A percentile compares a stretch with the other conserved stretches of the same genome.
Evolutionary conservation across 2,113 vertebrate species (phyloP).

Genomic region (Ciconia maguari): DNA sequence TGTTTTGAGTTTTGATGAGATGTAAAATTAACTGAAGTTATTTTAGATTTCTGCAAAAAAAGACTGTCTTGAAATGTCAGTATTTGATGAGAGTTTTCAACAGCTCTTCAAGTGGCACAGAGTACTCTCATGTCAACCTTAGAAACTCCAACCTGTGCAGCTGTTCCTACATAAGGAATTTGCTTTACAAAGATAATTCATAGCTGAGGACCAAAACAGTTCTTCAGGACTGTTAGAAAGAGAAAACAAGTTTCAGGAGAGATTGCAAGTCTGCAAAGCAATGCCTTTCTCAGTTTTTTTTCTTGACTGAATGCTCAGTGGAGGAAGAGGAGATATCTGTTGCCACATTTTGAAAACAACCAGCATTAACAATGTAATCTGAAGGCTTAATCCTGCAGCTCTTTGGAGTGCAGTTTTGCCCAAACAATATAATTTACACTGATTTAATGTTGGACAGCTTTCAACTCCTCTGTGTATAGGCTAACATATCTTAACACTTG

Average conservation of each 20-base stretch:
- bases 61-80: conserved; percentile 9
- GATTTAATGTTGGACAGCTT: not conserved
- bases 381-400: not conserved
- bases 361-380: not conserved
- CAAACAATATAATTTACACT: not conserved
- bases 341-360: not conserved
- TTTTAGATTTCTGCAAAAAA: not conserved
- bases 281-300: not conserved
- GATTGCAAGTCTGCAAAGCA: not conserved
- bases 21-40: not conserved
- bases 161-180: not conserved
- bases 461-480: not conserved
- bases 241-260: not conserved
- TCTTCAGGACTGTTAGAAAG: not conserved
- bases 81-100: not conserved
- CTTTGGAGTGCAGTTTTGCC: not conserved
- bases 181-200: not conserved
- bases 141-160: not conserved
- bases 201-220: not conserved
- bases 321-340: not conserved
- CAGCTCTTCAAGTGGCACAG: conserved; percentile 7
- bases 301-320: not conserved
- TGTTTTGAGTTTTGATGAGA: conserved; percentile 1
- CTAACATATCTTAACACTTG: not conserved
- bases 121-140: not conserved